Conservation (phyloP, 2,113 vertebrate genomes). For the Elephas maximus region DNA sequence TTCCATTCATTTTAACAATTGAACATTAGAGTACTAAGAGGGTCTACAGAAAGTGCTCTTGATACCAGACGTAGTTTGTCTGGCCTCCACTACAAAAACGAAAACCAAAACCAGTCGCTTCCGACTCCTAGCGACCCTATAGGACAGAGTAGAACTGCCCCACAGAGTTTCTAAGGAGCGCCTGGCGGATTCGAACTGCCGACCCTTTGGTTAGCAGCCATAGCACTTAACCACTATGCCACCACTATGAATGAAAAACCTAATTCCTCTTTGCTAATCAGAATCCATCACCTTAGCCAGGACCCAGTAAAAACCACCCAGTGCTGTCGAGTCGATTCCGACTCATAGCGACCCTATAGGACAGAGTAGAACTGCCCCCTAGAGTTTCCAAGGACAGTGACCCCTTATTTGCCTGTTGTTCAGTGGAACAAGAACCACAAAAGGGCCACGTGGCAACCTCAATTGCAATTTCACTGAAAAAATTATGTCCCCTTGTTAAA, state of each 20-base stretch:
- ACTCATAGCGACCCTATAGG: no score
- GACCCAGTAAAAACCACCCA: no score
- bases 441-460: neutral
- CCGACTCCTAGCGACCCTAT: no score
- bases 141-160: no score
- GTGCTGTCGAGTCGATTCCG: no score
- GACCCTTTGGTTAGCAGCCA: no score
- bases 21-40: neutral
- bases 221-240: no score
- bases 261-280: neutral
- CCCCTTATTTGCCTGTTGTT: neutral
- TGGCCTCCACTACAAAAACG: neutral
- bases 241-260: neutral
- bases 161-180: no score
- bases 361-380: no score
- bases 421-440: neutral
- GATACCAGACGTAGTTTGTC: neutral
- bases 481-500: neutral
- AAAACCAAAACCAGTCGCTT: no score
- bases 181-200: no score
- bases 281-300: neutral
- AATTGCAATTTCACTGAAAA: conserved; percentile 18
- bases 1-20: neutral
- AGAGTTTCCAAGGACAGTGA: neutral
- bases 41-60: neutral